These are phyloP conservation scores for Rhinolophus ferrumequinum DNA, from an alignment of 2,113 vertebrate species.

Conservation along the genomic window DNA sequence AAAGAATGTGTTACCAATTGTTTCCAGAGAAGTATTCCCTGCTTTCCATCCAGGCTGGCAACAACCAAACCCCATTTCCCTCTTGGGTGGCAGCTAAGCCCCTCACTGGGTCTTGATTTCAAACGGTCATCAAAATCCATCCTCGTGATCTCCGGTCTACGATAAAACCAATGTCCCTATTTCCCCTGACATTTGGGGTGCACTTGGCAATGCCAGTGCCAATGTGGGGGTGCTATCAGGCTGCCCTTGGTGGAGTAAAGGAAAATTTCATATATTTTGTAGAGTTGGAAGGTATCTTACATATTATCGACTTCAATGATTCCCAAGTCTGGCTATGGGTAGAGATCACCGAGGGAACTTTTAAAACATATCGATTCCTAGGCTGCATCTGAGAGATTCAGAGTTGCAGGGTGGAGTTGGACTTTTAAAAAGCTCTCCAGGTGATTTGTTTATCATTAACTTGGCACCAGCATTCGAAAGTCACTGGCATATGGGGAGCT, in stretches of 20 bases:
- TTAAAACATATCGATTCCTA: background rate
- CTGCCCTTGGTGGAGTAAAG: background rate
- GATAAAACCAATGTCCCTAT: background rate
- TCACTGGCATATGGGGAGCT: background rate
- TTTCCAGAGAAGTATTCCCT: background rate
- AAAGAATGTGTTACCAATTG: background rate
- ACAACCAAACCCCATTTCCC: background rate
- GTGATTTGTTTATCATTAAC: background rate
- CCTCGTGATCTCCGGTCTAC: background rate
- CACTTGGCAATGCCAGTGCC: background rate
- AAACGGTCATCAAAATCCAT: background rate
- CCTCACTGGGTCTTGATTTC: background rate
- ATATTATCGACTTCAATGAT: background rate
- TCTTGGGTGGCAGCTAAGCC: background rate
- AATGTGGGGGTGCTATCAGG: background rate
- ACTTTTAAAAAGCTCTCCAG: background rate
- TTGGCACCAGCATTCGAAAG: background rate
- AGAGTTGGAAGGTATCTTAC: background rate
- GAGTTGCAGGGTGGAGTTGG: background rate
- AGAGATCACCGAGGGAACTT: background rate
- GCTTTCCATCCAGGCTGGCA: background rate
- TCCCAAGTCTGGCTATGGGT: background rate
- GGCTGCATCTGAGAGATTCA: background rate
- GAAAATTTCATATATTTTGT: background rate
- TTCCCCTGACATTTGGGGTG: background rate